Base-by-base conservation (phyloP, 2,113 vertebrate species). In the Nipponia nippon region DNA sequence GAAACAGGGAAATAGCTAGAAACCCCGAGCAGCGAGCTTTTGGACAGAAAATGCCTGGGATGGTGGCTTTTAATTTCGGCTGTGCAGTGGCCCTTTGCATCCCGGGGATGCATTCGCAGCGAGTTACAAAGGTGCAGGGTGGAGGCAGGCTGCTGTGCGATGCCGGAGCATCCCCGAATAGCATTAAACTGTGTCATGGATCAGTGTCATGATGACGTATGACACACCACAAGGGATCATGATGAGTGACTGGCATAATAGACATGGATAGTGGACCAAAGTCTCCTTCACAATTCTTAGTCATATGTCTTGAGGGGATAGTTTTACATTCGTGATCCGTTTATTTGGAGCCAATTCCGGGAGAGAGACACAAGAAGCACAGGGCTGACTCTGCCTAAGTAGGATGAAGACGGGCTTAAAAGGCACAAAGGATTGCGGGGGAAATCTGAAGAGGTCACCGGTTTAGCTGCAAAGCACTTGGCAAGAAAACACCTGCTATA, bases 201-300 rank as follows among this genome's bases (percentile, higher is more conserved):
- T 93, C 95, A 90, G 83, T 95, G 85, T 95, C 88, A 40, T n/a
- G 82, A 40, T 94, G 96, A 96, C 86, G 83, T 89, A 84, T 82
- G 83, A 78, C 88, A 67, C 77, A 81, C 65, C 83, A 40, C 76
- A 78, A 78, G 90, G 72, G 79, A 96, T 81, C 71, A 29, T 81
- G 77, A 86, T 85, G 67, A 97, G 83, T 92, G 96, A 89, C 69
- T 82, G 89, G 90, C 76, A 78, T 87, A 81, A 92, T 81, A 89
- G 83, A 81, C 90, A 67, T 30, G 69, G 90, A 86, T 44, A 95
- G 92, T 90, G 92, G 94, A 96, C 97, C 93, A 93, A 97, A 95
- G 79, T 93, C 92, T 96, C 90, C 90, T 92, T 87, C 93, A 83
- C 83, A 90, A 83, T 94, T 93, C 85, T 90, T 93, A 86, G 85